Percentiles rank a stretch among this genome's conserved stretches.
phyloP scores from a whole-genome alignment of 2,888 invertebrate species.

The Drosophila ustulata region DNA sequence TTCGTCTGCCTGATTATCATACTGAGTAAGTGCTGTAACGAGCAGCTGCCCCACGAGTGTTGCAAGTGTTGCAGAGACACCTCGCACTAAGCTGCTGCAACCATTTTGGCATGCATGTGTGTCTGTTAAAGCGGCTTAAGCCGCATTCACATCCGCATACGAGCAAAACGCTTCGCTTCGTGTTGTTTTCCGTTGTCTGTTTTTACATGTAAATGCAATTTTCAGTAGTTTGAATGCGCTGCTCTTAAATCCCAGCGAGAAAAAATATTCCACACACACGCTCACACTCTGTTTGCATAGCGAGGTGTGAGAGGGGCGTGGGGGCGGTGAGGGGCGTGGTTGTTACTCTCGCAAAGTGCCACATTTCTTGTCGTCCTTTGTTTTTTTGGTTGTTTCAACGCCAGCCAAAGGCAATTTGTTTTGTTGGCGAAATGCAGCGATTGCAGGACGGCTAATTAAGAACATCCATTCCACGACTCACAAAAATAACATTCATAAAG shows the following conservation, averaged over 20 bases:
- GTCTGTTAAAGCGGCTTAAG: slow-evolving; percentile 77
- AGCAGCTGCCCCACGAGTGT: background rate
- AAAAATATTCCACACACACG: slow-evolving; percentile 11
- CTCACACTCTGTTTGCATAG: slow-evolving; percentile 46
- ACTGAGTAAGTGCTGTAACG: slow-evolving; percentile 91
- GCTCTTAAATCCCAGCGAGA: slow-evolving; percentile 45
- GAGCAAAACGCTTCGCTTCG: slow-evolving; percentile 1
- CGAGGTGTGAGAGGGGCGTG: background rate
- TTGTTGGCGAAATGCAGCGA: slow-evolving; percentile 47
- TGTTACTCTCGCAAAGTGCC: slow-evolving; percentile 46
- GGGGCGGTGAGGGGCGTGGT: background rate
- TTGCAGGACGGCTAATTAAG: slow-evolving; percentile 59
- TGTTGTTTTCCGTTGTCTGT: slow-evolving; percentile 37
- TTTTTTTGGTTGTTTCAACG: slow-evolving; percentile 15
- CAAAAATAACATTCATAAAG: background rate
- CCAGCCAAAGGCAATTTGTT: slow-evolving; percentile 49
- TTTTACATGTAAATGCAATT: slow-evolving; percentile 78
- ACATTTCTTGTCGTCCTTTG: slow-evolving; percentile 59
- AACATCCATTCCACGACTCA: background rate
- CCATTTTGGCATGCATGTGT: slow-evolving; percentile 60
- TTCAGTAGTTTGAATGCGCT: slow-evolving; percentile 55
- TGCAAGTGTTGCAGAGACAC: background rate
- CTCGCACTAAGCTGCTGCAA: slow-evolving; percentile 61
- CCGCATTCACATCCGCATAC: slow-evolving; percentile 41
- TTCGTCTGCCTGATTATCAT: slow-evolving; percentile 98